Percentiles rank a stretch among this genome's conserved stretches.
Conservation (phyloP, 2,113 vertebrate species). For the Lepus americanus region DNA sequence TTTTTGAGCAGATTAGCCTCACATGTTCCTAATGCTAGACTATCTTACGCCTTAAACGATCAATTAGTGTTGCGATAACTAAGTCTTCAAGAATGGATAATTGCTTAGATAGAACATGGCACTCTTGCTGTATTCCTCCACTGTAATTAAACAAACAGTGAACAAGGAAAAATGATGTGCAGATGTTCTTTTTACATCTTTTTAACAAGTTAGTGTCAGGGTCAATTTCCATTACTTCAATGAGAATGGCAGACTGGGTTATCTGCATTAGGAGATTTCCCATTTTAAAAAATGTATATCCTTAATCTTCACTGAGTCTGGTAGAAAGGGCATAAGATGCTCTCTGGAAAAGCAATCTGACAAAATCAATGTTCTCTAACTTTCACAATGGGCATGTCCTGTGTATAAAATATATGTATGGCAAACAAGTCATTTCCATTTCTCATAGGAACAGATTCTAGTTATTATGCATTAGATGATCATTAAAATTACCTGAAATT, state of each 20-base stretch:
- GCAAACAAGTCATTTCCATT: conserved; percentile 47
- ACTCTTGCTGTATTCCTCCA: conserved; percentile 85
- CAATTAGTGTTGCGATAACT: conserved; percentile 87
- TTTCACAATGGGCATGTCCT: conserved; percentile 33
- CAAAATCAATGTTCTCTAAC: not conserved
- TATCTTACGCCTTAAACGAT: conserved; percentile 86
- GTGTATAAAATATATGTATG: conserved; percentile 44
- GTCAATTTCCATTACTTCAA: conserved; percentile 71
- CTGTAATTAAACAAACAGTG: conserved; percentile 88
- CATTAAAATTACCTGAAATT: not conserved
- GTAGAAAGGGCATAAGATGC: not conserved
- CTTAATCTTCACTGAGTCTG: not conserved
- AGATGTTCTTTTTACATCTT: conserved; percentile 86
- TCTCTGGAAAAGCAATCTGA: conserved; percentile 32
- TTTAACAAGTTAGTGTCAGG: conserved; percentile 66
- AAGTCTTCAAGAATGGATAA: conserved; percentile 88
- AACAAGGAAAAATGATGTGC: conserved; percentile 84
- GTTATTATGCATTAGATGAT: not conserved
- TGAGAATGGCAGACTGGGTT: not conserved
- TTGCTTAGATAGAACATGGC: conserved; percentile 86
- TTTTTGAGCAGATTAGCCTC: conserved; percentile 85
- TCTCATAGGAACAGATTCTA: not conserved
- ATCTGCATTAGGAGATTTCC: not conserved
- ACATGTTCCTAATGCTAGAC: conserved; percentile 86
- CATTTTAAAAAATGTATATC: not conserved